These are phyloP conservation scores for Ascaphus truei DNA, from an alignment of 2,113 vertebrate genomes.

Conservation along the genomic window DNA sequence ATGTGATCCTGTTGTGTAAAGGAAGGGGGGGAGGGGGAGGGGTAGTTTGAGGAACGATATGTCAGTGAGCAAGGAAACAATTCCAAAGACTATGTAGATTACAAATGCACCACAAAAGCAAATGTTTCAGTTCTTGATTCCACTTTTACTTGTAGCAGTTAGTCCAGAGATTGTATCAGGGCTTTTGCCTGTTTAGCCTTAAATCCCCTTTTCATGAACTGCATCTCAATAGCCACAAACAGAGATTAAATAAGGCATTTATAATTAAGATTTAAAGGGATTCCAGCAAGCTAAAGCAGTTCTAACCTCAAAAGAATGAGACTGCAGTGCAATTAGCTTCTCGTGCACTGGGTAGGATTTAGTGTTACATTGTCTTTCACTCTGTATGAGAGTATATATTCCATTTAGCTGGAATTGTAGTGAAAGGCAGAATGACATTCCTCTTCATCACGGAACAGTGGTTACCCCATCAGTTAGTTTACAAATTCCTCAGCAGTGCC, in stretches of 20 bases:
- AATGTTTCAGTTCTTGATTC: conserved; percentile 12
- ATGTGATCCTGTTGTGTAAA: no score
- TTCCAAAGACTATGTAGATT: no score
- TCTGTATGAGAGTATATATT: background rate
- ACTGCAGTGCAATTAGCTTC: conserved; percentile 32
- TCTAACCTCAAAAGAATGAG: conserved; percentile 58
- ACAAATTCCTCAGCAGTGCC: background rate
- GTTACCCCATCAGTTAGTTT: background rate
- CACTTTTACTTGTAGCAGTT: conserved; percentile 20
- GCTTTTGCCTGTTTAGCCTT: conserved; percentile 45
- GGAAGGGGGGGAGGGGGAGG: no score
- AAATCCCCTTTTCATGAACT: conserved; percentile 57
- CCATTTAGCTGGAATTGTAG: background rate
- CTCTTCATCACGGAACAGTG: background rate
- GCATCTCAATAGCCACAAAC: conserved; percentile 55
- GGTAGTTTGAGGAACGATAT: no score
- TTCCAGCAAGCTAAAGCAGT: conserved; percentile 57
- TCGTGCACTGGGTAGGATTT: conserved; percentile 23
- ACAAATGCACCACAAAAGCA: no score
- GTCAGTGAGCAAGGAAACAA: no score
- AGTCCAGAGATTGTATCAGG: conserved; percentile 37
- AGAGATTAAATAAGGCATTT: conserved; percentile 64
- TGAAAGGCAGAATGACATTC: background rate
- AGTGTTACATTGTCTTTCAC: background rate
- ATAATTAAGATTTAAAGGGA: conserved; percentile 62